Evolutionary conservation across 2,113 vertebrate species (phyloP).

Genomic region (Pipa parva): DNA sequence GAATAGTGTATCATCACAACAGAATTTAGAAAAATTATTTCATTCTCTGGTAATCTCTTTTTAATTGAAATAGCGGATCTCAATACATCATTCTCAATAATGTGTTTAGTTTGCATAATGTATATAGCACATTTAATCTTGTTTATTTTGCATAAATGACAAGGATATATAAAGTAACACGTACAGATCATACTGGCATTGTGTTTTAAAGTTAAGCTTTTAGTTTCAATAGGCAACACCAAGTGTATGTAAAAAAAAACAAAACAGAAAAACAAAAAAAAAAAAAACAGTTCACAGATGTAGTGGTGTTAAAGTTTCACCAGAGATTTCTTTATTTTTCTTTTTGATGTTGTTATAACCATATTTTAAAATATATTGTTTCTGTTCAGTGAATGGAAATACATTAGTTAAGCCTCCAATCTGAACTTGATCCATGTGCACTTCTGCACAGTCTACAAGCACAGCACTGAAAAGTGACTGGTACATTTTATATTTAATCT

Average conservation of each 20-base stretch:
- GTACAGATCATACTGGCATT: background rate
- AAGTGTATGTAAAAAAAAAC: background rate
- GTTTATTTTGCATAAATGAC: background rate
- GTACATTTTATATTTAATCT: too few species aligned
- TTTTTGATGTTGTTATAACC: background rate
- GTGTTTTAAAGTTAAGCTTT: constrained; percentile 9
- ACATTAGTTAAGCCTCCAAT: constrained; percentile 1
- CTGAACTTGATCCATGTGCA: background rate
- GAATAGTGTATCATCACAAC: constrained; percentile 1
- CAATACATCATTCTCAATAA: constrained; percentile 6
- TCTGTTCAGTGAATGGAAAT: background rate
- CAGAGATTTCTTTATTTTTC: constrained; percentile 33
- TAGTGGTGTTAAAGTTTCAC: constrained; percentile 17
- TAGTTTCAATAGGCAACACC: constrained; percentile 8
- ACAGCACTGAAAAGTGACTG: background rate
- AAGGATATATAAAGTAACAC: background rate
- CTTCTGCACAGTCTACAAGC: background rate
- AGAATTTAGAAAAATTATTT: background rate
- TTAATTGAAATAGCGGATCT: constrained; percentile 2
- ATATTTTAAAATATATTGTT: background rate
- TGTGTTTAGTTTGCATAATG: constrained; percentile 24
- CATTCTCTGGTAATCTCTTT: background rate
- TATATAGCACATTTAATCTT: constrained; percentile 23
- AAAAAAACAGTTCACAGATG: constrained; percentile 6
- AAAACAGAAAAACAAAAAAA: too few species aligned